A percentile compares a stretch with the other conserved stretches of the same genome.
Conservation (phyloP, 2,888 invertebrate species). For the Exephanes ischioxanthus region DNA sequence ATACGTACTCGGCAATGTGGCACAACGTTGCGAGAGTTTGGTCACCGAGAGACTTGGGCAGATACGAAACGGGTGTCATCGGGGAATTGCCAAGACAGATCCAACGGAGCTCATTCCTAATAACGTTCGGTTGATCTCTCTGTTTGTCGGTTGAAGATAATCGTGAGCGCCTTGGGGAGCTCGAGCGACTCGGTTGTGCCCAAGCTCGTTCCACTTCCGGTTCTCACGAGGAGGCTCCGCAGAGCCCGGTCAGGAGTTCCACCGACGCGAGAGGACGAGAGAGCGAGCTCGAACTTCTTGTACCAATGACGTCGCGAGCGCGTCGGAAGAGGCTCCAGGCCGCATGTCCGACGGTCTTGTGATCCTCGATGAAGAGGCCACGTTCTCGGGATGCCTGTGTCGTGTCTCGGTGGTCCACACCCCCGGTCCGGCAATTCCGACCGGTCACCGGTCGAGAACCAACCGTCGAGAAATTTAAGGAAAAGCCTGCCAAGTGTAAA, state of each 20-base stretch:
- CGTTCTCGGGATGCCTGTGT: constrained; percentile 2
- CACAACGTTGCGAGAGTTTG: constrained; percentile 23
- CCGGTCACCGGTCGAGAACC: constrained; percentile 10
- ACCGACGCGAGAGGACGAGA: background rate
- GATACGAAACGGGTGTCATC: constrained; percentile 32
- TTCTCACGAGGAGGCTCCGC: constrained; percentile 67
- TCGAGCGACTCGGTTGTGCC: constrained; percentile 26
- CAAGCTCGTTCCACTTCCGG: constrained; percentile 67
- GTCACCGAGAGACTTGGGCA: constrained; percentile 15
- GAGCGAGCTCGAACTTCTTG: background rate
- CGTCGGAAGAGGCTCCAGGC: background rate
- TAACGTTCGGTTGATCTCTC: constrained; percentile 5
- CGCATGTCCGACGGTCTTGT: constrained; percentile 34
- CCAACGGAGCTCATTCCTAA: constrained; percentile 16
- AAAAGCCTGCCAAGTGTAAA: constrained; percentile 62
- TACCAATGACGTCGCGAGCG: background rate
- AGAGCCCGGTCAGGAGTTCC: background rate
- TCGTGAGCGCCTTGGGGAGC: constrained; percentile 66
- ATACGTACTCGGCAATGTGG: background rate
- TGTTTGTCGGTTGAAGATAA: constrained; percentile 39
- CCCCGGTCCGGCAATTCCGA: background rate
- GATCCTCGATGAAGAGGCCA: constrained; percentile 14
- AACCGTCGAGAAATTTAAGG: background rate
- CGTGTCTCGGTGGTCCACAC: background rate
- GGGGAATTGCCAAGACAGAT: constrained; percentile 12